A percentile compares a stretch with the other conserved stretches of the same genome.
These are phyloP conservation scores for Drosophila virilis DNA, from an alignment of 1,140 invertebrate genomes.

Conservation along the genomic window DNA sequence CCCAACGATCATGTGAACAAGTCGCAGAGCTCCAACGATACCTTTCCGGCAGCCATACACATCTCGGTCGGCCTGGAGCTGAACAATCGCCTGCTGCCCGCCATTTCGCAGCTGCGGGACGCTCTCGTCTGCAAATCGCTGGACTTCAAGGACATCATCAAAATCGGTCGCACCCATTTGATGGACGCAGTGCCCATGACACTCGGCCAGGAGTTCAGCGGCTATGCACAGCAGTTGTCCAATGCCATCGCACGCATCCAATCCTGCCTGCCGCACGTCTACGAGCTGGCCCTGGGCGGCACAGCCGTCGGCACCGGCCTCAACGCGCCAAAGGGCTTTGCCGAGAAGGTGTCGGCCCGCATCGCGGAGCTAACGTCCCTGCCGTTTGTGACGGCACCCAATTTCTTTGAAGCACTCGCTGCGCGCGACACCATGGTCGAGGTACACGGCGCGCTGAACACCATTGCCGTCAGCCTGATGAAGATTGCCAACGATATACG, in stretches of 20 bases:
- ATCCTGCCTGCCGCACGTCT: constrained; percentile 92
- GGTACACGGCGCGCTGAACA: constrained; percentile 97
- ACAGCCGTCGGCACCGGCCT: constrained; percentile 99
- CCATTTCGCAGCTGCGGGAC: constrained; percentile 89
- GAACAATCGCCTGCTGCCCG: constrained; percentile 92
- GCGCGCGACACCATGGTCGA: constrained; percentile 97
- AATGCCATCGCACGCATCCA: constrained; percentile 95
- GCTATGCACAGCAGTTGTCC: constrained; percentile 93
- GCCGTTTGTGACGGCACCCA: constrained; percentile 96
- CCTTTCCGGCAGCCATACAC: constrained; percentile 99
- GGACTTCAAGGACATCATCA: constrained; percentile 96
- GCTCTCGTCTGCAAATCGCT: constrained; percentile 91
- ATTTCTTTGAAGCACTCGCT: constrained; percentile 99
- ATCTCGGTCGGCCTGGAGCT: constrained; percentile 97
- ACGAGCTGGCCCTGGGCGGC: constrained; percentile 97
- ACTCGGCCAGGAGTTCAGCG: constrained; percentile 99
- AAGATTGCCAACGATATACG: constrained; percentile 99
- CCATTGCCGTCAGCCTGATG: constrained; percentile 97
- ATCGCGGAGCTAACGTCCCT: constrained; percentile 92
- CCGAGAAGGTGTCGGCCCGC: constrained; percentile 94
- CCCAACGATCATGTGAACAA: constrained; percentile 99
- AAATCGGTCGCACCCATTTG: constrained; percentile 94
- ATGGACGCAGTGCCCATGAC: constrained; percentile 99
- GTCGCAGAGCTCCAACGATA: constrained; percentile 99
- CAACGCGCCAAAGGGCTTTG: constrained; percentile 93